Base-by-base conservation (phyloP, 2,888 invertebrate species). In the Agonopterix alstromeriana region DNA sequence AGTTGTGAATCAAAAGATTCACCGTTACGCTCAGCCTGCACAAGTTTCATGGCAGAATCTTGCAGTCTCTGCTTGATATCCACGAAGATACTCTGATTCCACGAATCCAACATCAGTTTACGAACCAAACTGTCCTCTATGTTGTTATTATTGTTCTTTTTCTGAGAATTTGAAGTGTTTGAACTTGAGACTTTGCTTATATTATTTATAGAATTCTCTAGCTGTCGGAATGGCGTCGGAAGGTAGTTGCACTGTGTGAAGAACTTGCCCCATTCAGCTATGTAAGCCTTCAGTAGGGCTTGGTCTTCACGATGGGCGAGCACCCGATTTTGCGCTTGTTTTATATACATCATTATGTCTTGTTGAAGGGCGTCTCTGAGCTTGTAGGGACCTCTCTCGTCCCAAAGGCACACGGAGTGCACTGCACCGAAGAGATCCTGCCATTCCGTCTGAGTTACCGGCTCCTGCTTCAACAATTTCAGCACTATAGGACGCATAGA, bases 261-360 rank as follows among this genome's bases (percentile, higher is more conserved):
- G 89, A 98, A 99, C 75, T 97, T 98, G 46, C 97, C 92, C 99
- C 99, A 99, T 84, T 99, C 99, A 5, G 94, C 93, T 63, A 99
- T 99, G 77, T 99, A 99, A 0, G 98, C 96, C 80, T 97, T 97
- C 7, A 99, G 90, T 38, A 99, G 90, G 0, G 98, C 97, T 74
- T 98, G 97, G 66, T 99, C 98, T 71, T 98, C 98, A 55, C 96
- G 92, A 71, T 98, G 96, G 0, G 95, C 94, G 56, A 97, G 88
- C 1, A 99, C 98, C 64, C 97, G 91, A 66, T 92, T 92, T 78
- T 98, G 97, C 35, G 98, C 98, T 76, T 97, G 95, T 72, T 95
- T 95, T 60, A 98, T 98, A 77, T 98, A 98, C 73, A 96, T 95
- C 70, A 96, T 93, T 55, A 98, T 97, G 76, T 98, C 97, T 68